These are phyloP conservation scores for Agrochola lychnidis DNA, from an alignment of 2,888 invertebrate species.

Conservation along the genomic window DNA sequence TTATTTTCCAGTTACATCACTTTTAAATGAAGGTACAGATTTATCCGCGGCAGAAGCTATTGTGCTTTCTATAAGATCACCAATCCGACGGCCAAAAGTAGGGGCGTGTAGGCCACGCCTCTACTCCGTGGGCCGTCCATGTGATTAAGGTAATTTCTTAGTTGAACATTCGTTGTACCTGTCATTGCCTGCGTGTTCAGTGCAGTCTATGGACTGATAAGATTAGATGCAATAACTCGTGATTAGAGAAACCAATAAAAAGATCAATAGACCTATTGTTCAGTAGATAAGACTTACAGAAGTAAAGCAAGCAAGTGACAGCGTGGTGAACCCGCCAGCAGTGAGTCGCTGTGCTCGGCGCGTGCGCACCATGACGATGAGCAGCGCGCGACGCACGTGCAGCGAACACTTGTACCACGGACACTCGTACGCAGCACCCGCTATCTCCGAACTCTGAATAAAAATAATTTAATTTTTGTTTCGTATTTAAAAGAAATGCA, in stretches of 20 bases:
- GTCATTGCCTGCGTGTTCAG: neutral
- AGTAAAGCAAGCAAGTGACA: slow-evolving; percentile 84
- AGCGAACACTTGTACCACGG: slow-evolving; percentile 81
- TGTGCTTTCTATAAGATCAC: neutral
- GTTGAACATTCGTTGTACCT: neutral
- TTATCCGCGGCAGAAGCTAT: neutral
- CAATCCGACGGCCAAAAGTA: neutral
- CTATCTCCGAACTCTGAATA: slow-evolving; percentile 80
- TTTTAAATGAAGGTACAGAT: too few species aligned
- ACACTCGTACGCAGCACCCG: slow-evolving; percentile 80
- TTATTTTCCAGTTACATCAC: too few species aligned
- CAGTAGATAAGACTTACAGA: slow-evolving; percentile 72
- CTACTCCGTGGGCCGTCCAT: too few species aligned
- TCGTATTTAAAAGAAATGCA: too few species aligned
- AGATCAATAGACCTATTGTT: slow-evolving; percentile 4
- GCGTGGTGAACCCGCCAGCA: slow-evolving; percentile 84
- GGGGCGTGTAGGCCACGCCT: neutral
- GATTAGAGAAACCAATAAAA: slow-evolving; percentile 21
- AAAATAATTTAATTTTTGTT: too few species aligned
- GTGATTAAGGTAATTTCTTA: slow-evolving; percentile 4
- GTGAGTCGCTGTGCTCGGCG: slow-evolving; percentile 75
- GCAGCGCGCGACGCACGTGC: slow-evolving; percentile 75
- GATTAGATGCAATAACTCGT: slow-evolving; percentile 5
- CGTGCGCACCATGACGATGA: slow-evolving; percentile 79
- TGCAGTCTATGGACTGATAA: neutral